These are phyloP conservation scores for Apodemus sylvaticus DNA, from an alignment of 2,113 vertebrate genomes.

Conservation along the genomic window DNA sequence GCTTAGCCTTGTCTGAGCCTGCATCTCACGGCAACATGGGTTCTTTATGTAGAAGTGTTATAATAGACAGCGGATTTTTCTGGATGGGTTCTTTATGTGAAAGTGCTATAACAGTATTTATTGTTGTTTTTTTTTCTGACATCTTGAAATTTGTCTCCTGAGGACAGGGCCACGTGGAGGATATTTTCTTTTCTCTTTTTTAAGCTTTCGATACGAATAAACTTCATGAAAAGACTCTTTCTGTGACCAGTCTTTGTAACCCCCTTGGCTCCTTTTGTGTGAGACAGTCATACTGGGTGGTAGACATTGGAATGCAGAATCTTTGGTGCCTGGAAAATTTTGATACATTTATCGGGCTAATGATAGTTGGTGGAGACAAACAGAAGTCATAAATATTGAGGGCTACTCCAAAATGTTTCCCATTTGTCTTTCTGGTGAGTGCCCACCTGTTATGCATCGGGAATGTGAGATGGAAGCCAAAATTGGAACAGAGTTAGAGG, in stretches of 20 bases:
- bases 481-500: background rate
- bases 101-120: background rate
- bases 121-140: background rate
- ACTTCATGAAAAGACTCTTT: background rate
- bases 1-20: background rate
- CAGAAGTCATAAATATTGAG: slow-evolving; percentile 30
- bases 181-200: background rate
- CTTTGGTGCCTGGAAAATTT: background rate
- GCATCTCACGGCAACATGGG: slow-evolving; percentile 13
- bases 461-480: background rate
- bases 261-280: background rate
- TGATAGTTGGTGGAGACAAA: slow-evolving; percentile 30
- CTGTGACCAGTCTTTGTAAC: slow-evolving; percentile 9
- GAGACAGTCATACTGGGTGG: background rate
- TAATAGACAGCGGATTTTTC: background rate
- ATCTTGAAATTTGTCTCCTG: slow-evolving; percentile 42
- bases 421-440: slow-evolving; percentile 48
- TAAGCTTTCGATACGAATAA: background rate
- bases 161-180: slow-evolving; percentile 26
- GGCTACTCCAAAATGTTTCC: background rate
- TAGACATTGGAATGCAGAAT: background rate
- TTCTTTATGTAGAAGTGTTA: slow-evolving; percentile 40
- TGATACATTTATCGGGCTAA: slow-evolving; percentile 36
- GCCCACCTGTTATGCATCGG: background rate
- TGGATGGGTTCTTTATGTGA: background rate